phyloP scores from a whole-genome alignment of 2,113 vertebrate genomes.

The Agelaius tricolor region DNA sequence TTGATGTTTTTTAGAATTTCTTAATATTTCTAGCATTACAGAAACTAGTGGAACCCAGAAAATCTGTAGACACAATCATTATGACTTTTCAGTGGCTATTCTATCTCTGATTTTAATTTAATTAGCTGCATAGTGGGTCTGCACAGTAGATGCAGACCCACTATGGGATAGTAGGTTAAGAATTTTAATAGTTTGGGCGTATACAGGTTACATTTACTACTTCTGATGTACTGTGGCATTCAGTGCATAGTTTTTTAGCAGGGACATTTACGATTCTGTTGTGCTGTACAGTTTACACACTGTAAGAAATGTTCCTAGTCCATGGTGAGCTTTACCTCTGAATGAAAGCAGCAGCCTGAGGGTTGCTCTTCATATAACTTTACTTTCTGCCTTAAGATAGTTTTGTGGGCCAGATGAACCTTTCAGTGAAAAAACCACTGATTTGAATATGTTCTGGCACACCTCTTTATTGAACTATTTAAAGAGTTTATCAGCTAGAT shows the following conservation, averaged over 20 bases:
- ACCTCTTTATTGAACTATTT: background rate
- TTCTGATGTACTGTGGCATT: background rate
- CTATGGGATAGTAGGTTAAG: background rate
- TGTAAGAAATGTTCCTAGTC: background rate
- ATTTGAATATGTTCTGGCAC: background rate
- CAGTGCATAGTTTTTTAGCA: background rate
- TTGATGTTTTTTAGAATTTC: background rate
- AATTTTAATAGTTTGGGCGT: background rate
- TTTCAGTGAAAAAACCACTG: background rate
- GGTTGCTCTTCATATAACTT: background rate
- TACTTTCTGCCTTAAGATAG: background rate
- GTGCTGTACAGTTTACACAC: background rate
- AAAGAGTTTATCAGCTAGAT: background rate
- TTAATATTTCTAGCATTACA: background rate
- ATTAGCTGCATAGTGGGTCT: background rate
- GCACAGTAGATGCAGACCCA: background rate
- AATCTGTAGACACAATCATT: background rate
- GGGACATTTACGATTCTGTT: background rate
- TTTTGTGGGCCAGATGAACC: background rate
- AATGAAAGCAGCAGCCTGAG: background rate
- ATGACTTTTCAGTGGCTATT: background rate
- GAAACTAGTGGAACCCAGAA: background rate
- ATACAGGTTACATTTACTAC: fast-evolving
- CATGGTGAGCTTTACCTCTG: background rate
- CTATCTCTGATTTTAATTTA: background rate